These are phyloP conservation scores for Rallus limicola DNA, from an alignment of 2,113 vertebrate genomes.

Conservation along the genomic window DNA sequence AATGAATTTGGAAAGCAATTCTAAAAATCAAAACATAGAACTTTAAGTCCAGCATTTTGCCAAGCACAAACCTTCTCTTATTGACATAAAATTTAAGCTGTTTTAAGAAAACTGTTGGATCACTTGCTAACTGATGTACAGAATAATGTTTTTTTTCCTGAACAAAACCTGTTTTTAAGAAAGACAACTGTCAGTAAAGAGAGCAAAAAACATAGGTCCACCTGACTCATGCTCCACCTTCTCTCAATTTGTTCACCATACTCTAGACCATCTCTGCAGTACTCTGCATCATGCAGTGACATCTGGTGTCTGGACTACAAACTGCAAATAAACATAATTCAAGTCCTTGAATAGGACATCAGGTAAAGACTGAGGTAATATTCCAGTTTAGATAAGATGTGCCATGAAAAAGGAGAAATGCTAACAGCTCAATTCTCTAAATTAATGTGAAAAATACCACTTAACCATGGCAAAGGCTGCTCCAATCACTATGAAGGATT, in stretches of 20 bases:
- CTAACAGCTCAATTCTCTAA: neutral
- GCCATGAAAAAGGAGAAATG: neutral
- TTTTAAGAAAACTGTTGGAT: neutral
- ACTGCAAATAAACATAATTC: slow-evolving; percentile 6
- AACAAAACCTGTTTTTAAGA: neutral
- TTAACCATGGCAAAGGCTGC: neutral
- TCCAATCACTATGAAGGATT: neutral
- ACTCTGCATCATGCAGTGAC: slow-evolving; percentile 32
- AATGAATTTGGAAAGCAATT: neutral
- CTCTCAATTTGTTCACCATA: neutral
- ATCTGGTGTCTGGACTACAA: slow-evolving; percentile 33
- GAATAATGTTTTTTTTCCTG: neutral
- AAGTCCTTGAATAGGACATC: neutral
- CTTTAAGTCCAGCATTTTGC: neutral
- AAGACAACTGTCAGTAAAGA: neutral
- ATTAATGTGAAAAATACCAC: neutral
- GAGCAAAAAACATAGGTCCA: neutral
- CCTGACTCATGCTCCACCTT: neutral
- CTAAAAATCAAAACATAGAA: neutral
- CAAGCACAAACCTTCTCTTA: neutral
- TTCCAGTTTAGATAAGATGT: neutral
- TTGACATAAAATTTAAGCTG: neutral
- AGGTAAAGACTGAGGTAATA: neutral
- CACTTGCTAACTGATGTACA: neutral
- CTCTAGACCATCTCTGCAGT: neutral